Base-by-base conservation (phyloP, 53 echinoderm and acorn worm species). In the Glandiceps talaboti region DNA sequence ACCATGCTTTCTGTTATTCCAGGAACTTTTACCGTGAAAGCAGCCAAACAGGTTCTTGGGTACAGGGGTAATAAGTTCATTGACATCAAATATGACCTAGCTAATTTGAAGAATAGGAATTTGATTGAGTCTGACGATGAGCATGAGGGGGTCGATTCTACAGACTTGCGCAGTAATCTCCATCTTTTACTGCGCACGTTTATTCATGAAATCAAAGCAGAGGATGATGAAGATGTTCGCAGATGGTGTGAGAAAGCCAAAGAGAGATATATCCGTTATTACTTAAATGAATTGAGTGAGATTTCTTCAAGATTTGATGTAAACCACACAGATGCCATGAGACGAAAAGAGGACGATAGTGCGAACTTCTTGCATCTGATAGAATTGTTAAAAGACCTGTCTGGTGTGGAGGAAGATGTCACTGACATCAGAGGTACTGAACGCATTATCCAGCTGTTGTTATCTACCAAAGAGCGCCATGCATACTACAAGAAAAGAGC, bases 111-210 rank as follows among this genome's bases (percentile, higher is more conserved):
- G 79, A 85, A 89, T 74, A 79, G 99, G 30, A 94, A 94, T 74
- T 94, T 97, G 73, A 82, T 97, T 29, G 97, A 97, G 81, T 93
- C 94, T 74, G 90, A 87, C 74, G 83, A 82, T 30, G 90, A 90
- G 30, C 74, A 33, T 1, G 80, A 80, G 74, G 83, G 83, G 28
- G 81, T 79, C 1, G 88, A 83, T 25, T 74, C 77, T 14, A 86
- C 74, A 26, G 74, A 82, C 33, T 32, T 87, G 27, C 82, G 93
- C 10, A 90, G 90, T 87, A 86, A 82, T 77, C 84, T 97, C 82
- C 94, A 94, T 77, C 91, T 94, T 14, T 79, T 94, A 27, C 87
- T 94, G n/a, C 73, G 93, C n/a, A 82, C 89, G n/a, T 97, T 97
- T 33, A 84, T 97, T 27, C 87, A 89, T 33, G 82, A 91, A 85